These are phyloP conservation scores for Theretra japonica DNA, from an alignment of 2,888 invertebrate species.

Conservation along the genomic window DNA sequence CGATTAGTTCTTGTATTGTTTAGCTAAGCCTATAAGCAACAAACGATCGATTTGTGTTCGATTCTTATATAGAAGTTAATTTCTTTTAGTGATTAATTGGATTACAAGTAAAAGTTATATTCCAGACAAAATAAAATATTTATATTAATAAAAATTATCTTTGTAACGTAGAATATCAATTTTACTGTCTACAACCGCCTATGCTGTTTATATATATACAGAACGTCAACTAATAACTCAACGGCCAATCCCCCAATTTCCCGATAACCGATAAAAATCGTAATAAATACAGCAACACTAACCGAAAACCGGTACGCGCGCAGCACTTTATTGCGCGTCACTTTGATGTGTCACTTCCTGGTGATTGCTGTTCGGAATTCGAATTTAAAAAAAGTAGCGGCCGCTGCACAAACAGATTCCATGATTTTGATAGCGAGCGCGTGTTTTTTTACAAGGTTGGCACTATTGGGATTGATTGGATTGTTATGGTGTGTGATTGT, in stretches of 20 bases:
- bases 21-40: slow-evolving; percentile 40
- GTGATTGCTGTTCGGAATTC: slow-evolving; percentile 54
- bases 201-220: not conserved
- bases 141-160: not conserved
- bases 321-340: slow-evolving; percentile 60
- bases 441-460: slow-evolving; percentile 27
- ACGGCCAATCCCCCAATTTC: slow-evolving; percentile 14
- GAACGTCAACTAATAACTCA: slow-evolving; percentile 6
- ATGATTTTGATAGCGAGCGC: slow-evolving; percentile 48
- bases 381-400: slow-evolving; percentile 59
- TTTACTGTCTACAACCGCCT: not conserved
- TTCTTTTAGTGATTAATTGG: slow-evolving; percentile 18
- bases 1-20: slow-evolving; percentile 65
- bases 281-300: slow-evolving; percentile 31
- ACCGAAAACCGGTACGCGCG: slow-evolving; percentile 55
- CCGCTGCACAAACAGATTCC: slow-evolving; percentile 61
- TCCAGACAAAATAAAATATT: not conserved
- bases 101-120: not conserved
- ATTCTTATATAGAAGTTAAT: slow-evolving; percentile 23
- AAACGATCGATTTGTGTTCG: slow-evolving; percentile 39
- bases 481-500: slow-evolving; percentile 15
- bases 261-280: slow-evolving; percentile 27
- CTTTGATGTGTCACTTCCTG: slow-evolving; percentile 64
- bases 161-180: not conserved
- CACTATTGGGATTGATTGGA: slow-evolving; percentile 22